Base-by-base conservation (phyloP, 2,113 vertebrate species). In the Meriones unguiculatus region DNA sequence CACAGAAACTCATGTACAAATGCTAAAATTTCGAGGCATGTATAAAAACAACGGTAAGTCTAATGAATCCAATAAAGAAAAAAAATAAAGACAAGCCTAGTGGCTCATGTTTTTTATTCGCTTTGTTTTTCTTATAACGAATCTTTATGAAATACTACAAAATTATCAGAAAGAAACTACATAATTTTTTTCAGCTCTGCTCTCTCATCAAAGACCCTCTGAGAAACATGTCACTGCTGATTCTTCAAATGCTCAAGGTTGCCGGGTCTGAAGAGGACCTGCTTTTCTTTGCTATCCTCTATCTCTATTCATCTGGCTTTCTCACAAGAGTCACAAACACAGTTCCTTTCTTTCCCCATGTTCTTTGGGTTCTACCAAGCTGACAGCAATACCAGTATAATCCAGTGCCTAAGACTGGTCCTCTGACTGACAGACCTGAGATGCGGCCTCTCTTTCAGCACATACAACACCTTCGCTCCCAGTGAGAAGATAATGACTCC, bases 261-360 rank as follows among this genome's bases (percentile, higher is more conserved):
- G n/a, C 80, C 93, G 69, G 78, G 57, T 73, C 57, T 73, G n/a
- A 93, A 94, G 81, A 95, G 86, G 95, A 97, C 94, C 32, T 77
- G 85, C 52, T 92, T 87, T 87, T 41, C 67, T 97, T 52, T 93
- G 73, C 84, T 96, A 70, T 96, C 41, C n/a, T 52, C 85, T 54
- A 80, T 89, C 77, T 94, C 59, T 92, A 52, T 57, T 77, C 67
- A 64, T 86, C 62, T 81, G 81, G 67, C 73, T 89, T 93, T 69
- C 78, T 84, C 54, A 76, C 28, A 77, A 65, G 4, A 90, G 18
- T 92, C 95, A 95, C 64, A 87, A 89, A 75, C 50, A 57, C 54
- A 59, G 84, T 20, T 28, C 69, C 94, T 87, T 65, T 92, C 76
- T 85, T 87, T 87, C 69, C 41, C 90, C 75, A 73, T 87, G 22